These are phyloP conservation scores for Litoditis marina DNA, from an alignment of 2,888 invertebrate species.

Conservation along the genomic window DNA sequence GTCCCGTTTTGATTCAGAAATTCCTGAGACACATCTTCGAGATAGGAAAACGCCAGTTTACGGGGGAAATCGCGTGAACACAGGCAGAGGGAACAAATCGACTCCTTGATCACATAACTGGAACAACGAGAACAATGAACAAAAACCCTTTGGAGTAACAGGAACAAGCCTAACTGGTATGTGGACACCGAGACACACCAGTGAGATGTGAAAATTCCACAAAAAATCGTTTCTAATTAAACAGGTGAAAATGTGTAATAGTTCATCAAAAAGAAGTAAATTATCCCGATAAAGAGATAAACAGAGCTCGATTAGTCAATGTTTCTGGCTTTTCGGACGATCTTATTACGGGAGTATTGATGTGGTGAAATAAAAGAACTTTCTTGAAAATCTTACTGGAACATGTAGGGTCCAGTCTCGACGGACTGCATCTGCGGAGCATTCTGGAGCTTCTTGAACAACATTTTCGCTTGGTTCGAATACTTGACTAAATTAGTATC, in stretches of 20 bases:
- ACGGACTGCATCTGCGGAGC: conserved; percentile 89
- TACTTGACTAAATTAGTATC: conserved; percentile 92
- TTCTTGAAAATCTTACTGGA: conserved; percentile 90
- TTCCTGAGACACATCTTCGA: conserved; percentile 44
- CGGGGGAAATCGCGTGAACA: conserved; percentile 57
- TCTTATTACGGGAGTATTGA: too few species aligned
- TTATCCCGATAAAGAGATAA: too few species aligned
- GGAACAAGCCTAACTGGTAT: not conserved
- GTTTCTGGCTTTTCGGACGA: too few species aligned
- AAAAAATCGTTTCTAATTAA: conserved; percentile 1
- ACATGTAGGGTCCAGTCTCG: conserved; percentile 92
- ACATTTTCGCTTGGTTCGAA: conserved; percentile 97
- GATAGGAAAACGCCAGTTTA: conserved; percentile 39
- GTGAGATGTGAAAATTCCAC: not conserved
- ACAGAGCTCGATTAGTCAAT: too few species aligned
- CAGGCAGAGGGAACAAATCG: conserved; percentile 55
- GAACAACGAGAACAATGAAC: conserved; percentile 10
- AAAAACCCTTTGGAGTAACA: not conserved
- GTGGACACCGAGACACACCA: too few species aligned
- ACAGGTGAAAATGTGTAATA: conserved; percentile 8
- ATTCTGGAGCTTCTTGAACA: conserved; percentile 88
- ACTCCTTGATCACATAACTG: conserved; percentile 56
- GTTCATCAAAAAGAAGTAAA: too few species aligned
- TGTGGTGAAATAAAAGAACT: too few species aligned
- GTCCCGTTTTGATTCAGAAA: conserved; percentile 50